Percentiles rank a stretch among this genome's conserved stretches.
phyloP scores from a whole-genome alignment of 2,888 invertebrate genomes.

The Linyphia triangularis region DNA sequence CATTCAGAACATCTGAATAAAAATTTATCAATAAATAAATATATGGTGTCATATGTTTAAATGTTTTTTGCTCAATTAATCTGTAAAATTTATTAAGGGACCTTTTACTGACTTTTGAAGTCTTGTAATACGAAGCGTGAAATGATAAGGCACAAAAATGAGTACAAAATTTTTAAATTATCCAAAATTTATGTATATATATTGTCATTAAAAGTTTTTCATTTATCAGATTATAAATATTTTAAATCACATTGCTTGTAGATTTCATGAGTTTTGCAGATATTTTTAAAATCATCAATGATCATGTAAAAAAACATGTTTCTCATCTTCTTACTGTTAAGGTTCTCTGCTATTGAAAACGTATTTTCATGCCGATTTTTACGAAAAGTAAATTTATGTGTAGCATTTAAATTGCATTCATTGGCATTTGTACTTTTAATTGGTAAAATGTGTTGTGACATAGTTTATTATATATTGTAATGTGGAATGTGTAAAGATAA shows the following conservation, averaged over 20 bases:
- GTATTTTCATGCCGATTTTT: slow-evolving; percentile 44
- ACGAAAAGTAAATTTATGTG: slow-evolving; percentile 11
- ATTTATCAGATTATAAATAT: background rate
- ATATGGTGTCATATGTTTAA: background rate
- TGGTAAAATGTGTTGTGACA: background rate
- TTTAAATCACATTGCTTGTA: background rate
- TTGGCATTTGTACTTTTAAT: slow-evolving; percentile 32
- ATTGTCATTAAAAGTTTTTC: background rate
- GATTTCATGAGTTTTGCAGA: slow-evolving; percentile 19
- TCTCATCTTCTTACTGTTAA: slow-evolving; percentile 9
- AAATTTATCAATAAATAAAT: background rate
- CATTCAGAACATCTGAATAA: background rate
- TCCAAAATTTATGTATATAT: background rate
- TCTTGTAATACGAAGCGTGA: background rate
- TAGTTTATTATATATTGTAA: slow-evolving; percentile 14
- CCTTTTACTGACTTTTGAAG: background rate
- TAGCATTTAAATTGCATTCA: slow-evolving; percentile 24
- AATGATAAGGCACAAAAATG: background rate
- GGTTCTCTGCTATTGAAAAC: background rate
- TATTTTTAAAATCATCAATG: slow-evolving; percentile 63
- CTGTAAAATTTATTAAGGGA: no score
- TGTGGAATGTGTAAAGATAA: slow-evolving; percentile 23
- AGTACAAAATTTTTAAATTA: slow-evolving; percentile 46
- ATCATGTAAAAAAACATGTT: background rate
- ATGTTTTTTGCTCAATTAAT: background rate